Evolutionary conservation across 2,797 vertebrate genomes (phyloP).

Genomic region (Synaphobranchus kaupii): DNA sequence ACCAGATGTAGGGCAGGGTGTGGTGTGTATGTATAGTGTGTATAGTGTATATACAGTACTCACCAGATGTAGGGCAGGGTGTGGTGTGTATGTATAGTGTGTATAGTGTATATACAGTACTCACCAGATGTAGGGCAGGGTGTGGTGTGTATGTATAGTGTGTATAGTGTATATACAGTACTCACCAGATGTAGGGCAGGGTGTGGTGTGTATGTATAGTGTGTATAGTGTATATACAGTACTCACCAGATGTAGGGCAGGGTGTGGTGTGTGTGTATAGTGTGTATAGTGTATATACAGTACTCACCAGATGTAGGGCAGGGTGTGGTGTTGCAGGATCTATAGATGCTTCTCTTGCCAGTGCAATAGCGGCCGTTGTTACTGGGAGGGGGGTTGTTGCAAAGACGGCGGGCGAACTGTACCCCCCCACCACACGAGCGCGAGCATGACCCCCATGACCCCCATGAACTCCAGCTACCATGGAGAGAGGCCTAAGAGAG

Average conservation of each 20-base stretch:
- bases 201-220: slow-evolving; percentile 57
- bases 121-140: too few relatives aligned
- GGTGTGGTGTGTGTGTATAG: too few relatives aligned
- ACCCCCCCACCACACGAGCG: slow-evolving; percentile 90
- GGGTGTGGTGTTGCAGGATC: slow-evolving; percentile 82
- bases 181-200: slow-evolving; percentile 82
- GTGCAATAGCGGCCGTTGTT: slow-evolving; percentile 95
- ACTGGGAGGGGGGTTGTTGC: slow-evolving; percentile 93
- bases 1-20: too few relatives aligned
- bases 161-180: slow-evolving; percentile 4
- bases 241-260: too few relatives aligned
- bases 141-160: too few relatives aligned
- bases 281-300: too few relatives aligned
- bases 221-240: too few relatives aligned
- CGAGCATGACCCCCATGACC: slow-evolving; percentile 90
- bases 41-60: too few relatives aligned
- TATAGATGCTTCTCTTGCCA: slow-evolving; percentile 91
- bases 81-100: too few relatives aligned
- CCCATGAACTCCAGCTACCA: slow-evolving; percentile 98
- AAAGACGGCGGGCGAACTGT: slow-evolving; percentile 93
- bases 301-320: slow-evolving; percentile 81
- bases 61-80: too few relatives aligned
- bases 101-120: too few relatives aligned
- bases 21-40: too few relatives aligned
- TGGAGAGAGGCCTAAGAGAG: slow-evolving; percentile 85